A percentile compares a stretch with the other conserved stretches of the same genome.
Conservation (phyloP, 1,140 invertebrate genomes). For the Heliconius himera region DNA sequence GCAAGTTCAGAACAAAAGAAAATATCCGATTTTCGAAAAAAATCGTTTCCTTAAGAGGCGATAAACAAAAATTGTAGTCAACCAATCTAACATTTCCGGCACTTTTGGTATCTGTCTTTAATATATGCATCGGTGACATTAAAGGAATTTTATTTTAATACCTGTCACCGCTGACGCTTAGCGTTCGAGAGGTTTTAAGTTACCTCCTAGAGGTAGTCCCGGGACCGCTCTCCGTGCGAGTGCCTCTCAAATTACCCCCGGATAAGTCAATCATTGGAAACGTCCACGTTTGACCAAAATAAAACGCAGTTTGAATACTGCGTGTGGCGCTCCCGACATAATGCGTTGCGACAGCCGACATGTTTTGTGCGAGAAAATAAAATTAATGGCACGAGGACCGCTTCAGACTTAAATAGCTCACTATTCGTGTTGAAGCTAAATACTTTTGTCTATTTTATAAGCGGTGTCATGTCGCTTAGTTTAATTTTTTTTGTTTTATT, state of each 20-base stretch:
- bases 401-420: constrained; percentile 77
- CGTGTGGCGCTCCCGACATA: constrained; percentile 77
- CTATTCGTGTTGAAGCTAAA: constrained; percentile 74
- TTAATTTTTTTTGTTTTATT: constrained; percentile 61
- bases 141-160: constrained; percentile 61
- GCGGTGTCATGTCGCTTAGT: constrained; percentile 59
- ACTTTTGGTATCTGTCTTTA: constrained; percentile 39
- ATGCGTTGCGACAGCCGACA: constrained; percentile 80
- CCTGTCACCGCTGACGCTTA: constrained; percentile 61
- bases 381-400: constrained; percentile 77
- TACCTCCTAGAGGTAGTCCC: constrained; percentile 50
- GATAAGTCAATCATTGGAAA: constrained; percentile 82
- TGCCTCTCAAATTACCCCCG: constrained; percentile 79
- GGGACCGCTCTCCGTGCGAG: constrained; percentile 57
- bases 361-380: constrained; percentile 82
- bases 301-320: constrained; percentile 75
- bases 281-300: constrained; percentile 74
- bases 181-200: constrained; percentile 58
- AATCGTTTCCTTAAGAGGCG: neutral
- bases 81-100: constrained; percentile 39
- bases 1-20: neutral
- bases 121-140: constrained; percentile 52
- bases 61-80: constrained; percentile 12
- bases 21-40: neutral
- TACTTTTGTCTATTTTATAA: constrained; percentile 79